Evolutionary conservation across 1,140 invertebrate genomes (phyloP).

Genomic region (Orchestia grillus): DNA sequence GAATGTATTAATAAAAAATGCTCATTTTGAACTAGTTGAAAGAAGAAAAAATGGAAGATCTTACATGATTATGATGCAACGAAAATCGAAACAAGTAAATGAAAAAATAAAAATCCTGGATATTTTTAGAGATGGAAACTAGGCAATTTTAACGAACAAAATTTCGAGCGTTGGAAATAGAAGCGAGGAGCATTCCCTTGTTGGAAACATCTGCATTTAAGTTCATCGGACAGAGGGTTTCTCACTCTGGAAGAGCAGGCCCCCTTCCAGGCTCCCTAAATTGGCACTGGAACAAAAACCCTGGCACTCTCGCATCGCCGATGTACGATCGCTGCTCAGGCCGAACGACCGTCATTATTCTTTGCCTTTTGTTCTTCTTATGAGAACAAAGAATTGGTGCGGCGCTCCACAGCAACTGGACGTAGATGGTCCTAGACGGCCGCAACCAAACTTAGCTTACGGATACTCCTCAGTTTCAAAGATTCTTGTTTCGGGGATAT

Average conservation of each 20-base stretch:
- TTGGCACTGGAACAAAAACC: slow-evolving; percentile 13
- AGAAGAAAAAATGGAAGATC: no score
- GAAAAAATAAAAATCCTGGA: no score
- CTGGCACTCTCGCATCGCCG: slow-evolving; percentile 7
- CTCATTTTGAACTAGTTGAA: no score
- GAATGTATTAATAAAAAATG: no score
- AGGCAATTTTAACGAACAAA: neutral
- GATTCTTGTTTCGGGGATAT: neutral
- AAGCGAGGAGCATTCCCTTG: neutral
- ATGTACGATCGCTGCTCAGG: slow-evolving; percentile 8
- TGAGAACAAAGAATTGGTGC: slow-evolving; percentile 19
- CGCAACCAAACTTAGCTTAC: neutral
- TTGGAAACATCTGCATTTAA: neutral
- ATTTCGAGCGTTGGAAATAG: neutral
- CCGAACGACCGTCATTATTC: slow-evolving; percentile 18
- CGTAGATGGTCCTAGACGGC: neutral
- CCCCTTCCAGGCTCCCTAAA: neutral
- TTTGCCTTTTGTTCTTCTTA: slow-evolving; percentile 27
- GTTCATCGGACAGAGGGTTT: neutral
- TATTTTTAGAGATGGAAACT: no score
- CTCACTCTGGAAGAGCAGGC: neutral
- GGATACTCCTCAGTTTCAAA: neutral
- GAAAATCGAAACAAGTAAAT: no score
- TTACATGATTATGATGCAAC: no score
- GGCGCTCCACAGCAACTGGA: neutral